These are phyloP conservation scores for Ochotona curzoniae DNA, from an alignment of 2,113 vertebrate species.

Conservation along the genomic window DNA sequence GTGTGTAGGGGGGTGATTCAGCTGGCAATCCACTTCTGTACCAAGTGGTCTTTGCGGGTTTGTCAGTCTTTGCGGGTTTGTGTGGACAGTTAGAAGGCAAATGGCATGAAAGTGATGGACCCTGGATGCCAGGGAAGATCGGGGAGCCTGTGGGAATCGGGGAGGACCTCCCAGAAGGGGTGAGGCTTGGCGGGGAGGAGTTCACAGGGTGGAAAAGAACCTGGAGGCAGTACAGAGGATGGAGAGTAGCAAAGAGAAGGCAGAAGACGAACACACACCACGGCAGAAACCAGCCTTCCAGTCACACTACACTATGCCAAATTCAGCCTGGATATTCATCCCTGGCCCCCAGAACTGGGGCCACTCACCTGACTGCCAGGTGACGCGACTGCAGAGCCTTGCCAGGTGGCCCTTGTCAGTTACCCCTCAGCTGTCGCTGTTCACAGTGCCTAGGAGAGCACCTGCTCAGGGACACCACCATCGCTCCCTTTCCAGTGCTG, in stretches of 20 bases:
- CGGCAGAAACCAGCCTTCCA: background rate
- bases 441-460: background rate
- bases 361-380: background rate
- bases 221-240: background rate
- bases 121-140: background rate
- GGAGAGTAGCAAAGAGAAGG: background rate
- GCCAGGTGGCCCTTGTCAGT: background rate
- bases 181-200: background rate
- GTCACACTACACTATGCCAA: background rate
- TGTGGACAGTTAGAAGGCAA: constrained; percentile 35
- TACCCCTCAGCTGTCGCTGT: background rate
- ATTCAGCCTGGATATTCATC: background rate
- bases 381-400: background rate
- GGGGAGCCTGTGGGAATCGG: background rate
- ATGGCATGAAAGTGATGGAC: background rate
- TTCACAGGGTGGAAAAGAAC: background rate
- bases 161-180: background rate
- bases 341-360: background rate
- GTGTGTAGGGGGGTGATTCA: background rate
- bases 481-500: background rate
- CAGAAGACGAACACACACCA: background rate
- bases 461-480: background rate
- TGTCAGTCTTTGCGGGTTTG: background rate
- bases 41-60: constrained; percentile 1
- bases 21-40: background rate